A percentile compares a stretch with the other conserved stretches of the same genome.
phyloP scores from a whole-genome alignment of 1,140 invertebrate species.

The Popillia japonica region DNA sequence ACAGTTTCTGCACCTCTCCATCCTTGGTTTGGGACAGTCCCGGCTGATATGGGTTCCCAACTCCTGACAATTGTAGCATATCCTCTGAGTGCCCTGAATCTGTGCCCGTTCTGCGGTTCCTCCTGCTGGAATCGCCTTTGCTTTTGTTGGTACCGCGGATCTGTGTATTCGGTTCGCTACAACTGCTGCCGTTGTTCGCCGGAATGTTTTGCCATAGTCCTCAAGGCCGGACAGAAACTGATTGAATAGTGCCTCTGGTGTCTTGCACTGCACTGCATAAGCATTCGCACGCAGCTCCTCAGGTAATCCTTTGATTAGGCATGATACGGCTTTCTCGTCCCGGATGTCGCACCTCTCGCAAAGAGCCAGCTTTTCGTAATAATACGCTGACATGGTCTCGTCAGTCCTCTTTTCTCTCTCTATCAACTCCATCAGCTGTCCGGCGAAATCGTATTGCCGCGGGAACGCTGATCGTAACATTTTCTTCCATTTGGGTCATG shows the following conservation, averaged over 20 bases:
- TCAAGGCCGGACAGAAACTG: slow-evolving; percentile 5
- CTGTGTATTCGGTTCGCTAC: neutral
- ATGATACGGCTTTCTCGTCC: slow-evolving; percentile 18
- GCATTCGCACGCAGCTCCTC: slow-evolving; percentile 19
- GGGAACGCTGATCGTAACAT: slow-evolving; percentile 41
- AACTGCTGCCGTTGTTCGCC: neutral
- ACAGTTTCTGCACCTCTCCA: neutral
- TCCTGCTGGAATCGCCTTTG: neutral
- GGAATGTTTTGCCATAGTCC: neutral
- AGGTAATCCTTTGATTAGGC: neutral
- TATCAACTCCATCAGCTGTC: slow-evolving; percentile 38
- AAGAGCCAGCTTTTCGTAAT: neutral
- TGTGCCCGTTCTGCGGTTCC: neutral
- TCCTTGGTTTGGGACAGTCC: neutral
- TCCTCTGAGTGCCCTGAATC: too few species aligned
- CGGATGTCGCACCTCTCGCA: slow-evolving; percentile 11
- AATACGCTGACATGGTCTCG: slow-evolving; percentile 40
- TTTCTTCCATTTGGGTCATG: slow-evolving; percentile 40
- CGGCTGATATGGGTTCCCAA: neutral
- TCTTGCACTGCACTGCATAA: neutral
- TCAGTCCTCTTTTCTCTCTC: slow-evolving; percentile 31
- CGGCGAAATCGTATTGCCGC: slow-evolving; percentile 40
- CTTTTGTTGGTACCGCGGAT: neutral
- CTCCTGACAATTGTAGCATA: slow-evolving; percentile 14
- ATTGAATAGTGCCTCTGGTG: slow-evolving; percentile 8